A percentile compares a stretch with the other conserved stretches of the same genome.
Evolutionary conservation across 2,113 vertebrate species (phyloP).

Genomic region (Myotis davidii): DNA sequence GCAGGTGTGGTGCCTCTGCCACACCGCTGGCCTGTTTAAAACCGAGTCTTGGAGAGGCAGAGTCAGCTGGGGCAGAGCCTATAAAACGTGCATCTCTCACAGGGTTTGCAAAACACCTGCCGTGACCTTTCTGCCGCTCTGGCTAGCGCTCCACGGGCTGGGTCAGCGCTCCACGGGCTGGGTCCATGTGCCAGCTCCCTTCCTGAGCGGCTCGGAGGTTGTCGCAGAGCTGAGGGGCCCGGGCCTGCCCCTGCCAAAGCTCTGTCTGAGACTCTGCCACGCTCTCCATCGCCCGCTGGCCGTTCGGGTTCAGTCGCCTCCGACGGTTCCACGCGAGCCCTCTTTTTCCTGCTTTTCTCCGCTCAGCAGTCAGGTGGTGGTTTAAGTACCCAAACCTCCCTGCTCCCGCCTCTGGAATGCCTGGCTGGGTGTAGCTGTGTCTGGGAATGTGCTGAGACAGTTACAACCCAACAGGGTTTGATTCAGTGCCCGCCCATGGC

Average conservation of each 20-base stretch:
- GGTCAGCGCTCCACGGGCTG: neutral
- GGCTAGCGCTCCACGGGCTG: neutral
- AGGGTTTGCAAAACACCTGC: neutral
- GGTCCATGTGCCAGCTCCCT: neutral
- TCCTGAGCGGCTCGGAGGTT: neutral
- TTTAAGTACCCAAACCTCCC: neutral
- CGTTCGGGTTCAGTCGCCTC: neutral
- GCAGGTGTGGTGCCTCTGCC: neutral
- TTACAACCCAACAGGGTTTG: neutral
- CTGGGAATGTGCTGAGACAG: neutral
- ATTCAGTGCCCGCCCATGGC: neutral
- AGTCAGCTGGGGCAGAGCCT: neutral
- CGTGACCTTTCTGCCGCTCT: neutral
- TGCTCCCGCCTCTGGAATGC: neutral
- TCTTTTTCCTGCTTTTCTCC: neutral
- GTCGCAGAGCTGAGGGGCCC: neutral
- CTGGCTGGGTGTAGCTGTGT: neutral
- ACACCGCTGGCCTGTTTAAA: neutral
- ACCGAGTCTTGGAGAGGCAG: neutral
- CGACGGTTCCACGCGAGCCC: fast-evolving
- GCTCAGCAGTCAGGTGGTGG: neutral
- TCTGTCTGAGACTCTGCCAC: neutral
- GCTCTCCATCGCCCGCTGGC: neutral
- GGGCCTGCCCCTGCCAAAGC: neutral
- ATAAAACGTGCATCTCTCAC: neutral